These are phyloP conservation scores for Protodeltote pygarga DNA, from an alignment of 2,888 invertebrate genomes.

Conservation along the genomic window DNA sequence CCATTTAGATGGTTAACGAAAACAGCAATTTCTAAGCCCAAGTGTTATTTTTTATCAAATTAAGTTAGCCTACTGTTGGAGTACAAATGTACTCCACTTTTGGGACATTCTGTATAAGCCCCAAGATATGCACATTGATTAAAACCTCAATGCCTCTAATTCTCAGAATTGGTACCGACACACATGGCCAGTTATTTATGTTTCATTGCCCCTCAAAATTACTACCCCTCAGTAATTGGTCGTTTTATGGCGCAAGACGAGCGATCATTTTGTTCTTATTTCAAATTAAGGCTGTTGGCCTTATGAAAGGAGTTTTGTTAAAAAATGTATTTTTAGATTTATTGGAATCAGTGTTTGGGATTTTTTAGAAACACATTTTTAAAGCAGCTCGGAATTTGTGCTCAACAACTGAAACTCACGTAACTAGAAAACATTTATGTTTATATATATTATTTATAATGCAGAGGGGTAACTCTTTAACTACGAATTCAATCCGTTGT, in stretches of 20 bases:
- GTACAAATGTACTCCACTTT: conserved; percentile 1
- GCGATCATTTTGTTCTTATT: conserved; percentile 19
- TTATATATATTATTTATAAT: no score
- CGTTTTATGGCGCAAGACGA: conserved; percentile 30
- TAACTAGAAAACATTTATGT: no score
- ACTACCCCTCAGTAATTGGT: conserved; percentile 42
- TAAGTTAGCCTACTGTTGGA: no score
- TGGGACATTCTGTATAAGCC: conserved; percentile 7
- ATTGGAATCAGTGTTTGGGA: background rate
- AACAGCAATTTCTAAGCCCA: no score
- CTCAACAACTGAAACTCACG: no score
- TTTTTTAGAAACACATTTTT: no score
- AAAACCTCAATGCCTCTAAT: conserved; percentile 24
- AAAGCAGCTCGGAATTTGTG: no score
- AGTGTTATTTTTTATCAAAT: no score
- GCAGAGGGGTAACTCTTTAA: no score
- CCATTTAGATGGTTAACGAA: no score
- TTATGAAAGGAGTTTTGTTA: conserved; percentile 9
- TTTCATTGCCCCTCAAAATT: conserved; percentile 26
- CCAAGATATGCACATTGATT: conserved; percentile 36
- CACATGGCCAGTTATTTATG: conserved; percentile 22
- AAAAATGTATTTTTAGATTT: conserved; percentile 5
- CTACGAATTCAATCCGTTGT: no score
- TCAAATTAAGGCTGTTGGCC: conserved; percentile 36
- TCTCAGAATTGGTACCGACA: conserved; percentile 39